Percentiles rank a stretch among this genome's conserved stretches.
phyloP scores from a whole-genome alignment of 2,797 vertebrate genomes.

The Scarus forsteni region DNA sequence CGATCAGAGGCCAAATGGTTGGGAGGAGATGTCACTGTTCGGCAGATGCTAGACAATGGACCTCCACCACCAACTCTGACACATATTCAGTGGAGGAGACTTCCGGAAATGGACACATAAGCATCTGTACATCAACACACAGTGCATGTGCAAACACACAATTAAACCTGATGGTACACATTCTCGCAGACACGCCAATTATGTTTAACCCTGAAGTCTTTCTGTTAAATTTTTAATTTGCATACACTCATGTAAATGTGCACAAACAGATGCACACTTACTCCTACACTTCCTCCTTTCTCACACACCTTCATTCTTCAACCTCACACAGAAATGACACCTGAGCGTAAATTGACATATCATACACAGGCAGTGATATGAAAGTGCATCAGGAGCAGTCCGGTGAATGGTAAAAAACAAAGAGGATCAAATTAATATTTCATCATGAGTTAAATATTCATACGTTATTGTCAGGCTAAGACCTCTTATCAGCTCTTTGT shows the following conservation, averaged over 20 bases:
- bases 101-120: conserved; percentile 29
- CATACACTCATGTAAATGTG: conserved; percentile 16
- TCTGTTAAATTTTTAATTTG: conserved; percentile 23
- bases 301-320: neutral
- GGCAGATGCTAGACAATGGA: conserved; percentile 64
- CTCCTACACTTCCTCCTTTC: neutral
- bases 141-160: conserved; percentile 12
- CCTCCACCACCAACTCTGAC: conserved; percentile 44
- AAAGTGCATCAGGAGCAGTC: conserved; percentile 4
- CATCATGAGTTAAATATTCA: conserved; percentile 92
- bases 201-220: conserved; percentile 17
- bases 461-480: conserved; percentile 87
- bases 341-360: conserved; percentile 2
- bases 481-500: conserved; percentile 86
- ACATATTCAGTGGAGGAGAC: conserved; percentile 31
- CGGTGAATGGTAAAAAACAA: conserved; percentile 52
- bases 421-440: conserved; percentile 87
- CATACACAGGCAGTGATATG: neutral
- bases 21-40: conserved; percentile 77
- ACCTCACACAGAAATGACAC: conserved; percentile 6
- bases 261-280: conserved; percentile 18
- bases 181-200: conserved; percentile 14
- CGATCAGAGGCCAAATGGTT: conserved; percentile 81
- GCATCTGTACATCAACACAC: conserved; percentile 9
- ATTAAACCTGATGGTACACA: conserved; percentile 5